phyloP scores from a whole-genome alignment of 2,797 vertebrate genomes.

The Peromyscus attwateri region DNA sequence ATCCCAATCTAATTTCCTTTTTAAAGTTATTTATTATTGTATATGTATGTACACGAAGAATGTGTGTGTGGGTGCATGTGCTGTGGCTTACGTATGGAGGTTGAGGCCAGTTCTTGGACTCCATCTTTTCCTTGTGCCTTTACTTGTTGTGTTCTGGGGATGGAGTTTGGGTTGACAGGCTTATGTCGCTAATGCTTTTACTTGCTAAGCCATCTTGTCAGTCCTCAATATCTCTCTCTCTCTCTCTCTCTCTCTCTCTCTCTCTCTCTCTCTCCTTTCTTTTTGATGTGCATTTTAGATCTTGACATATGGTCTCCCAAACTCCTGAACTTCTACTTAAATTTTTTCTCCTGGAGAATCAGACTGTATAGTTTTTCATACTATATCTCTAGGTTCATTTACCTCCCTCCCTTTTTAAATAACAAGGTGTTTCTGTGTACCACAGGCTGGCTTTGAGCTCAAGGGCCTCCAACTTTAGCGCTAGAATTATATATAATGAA shows the following conservation, averaged over 20 bases:
- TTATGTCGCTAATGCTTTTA: neutral
- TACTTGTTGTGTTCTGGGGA: neutral
- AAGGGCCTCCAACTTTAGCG: neutral
- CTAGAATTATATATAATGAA: neutral
- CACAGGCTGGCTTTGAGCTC: neutral
- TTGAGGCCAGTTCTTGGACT: neutral
- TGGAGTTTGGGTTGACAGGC: neutral
- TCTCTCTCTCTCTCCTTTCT: neutral
- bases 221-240: too few species aligned
- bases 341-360: neutral
- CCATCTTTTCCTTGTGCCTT: neutral
- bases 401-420: too few species aligned
- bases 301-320: neutral
- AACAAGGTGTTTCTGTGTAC: neutral
- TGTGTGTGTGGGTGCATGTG: too few species aligned
- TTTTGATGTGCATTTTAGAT: neutral
- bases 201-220: neutral
- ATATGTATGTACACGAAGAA: neutral
- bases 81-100: neutral
- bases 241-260: neutral
- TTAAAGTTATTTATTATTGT: neutral
- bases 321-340: neutral
- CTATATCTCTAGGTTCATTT: neutral
- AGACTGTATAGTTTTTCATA: constrained; percentile 37
- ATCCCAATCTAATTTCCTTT: neutral